Evolutionary conservation across 1,140 invertebrate species (phyloP).

Genomic region (Phymorhynchus buccinoides): DNA sequence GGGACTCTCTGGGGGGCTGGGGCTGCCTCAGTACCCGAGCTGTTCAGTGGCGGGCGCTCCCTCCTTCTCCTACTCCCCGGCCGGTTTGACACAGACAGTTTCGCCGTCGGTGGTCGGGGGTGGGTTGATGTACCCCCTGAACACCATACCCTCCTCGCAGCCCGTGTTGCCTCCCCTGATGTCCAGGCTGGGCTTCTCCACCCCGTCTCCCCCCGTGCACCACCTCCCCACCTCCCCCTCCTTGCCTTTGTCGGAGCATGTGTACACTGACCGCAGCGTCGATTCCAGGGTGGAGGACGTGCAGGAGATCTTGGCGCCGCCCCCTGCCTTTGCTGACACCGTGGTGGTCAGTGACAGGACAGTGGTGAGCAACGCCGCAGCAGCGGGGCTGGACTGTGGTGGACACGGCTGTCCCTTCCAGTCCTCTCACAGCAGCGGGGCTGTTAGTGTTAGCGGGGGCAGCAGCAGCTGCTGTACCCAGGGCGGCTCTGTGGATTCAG

Average conservation of each 20-base stretch:
- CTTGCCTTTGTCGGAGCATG: neutral
- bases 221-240: neutral
- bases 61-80: constrained; percentile 19
- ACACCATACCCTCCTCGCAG: neutral
- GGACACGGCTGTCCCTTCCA: neutral
- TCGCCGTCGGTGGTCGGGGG: neutral
- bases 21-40: neutral
- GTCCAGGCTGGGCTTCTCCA: constrained; percentile 1
- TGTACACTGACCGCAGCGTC: constrained; percentile 31
- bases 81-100: neutral
- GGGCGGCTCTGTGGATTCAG: too few species aligned
- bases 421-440: neutral
- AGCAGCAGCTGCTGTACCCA: constrained; percentile 1
- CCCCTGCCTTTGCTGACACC: neutral
- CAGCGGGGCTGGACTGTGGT: neutral
- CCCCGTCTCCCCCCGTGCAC: constrained; percentile 23
- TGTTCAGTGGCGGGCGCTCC: neutral
- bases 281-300: neutral
- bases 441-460: neutral
- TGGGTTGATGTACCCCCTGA: neutral
- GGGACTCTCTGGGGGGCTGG: constrained; percentile 25
- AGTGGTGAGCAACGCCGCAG: neutral
- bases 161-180: constrained; percentile 3
- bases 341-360: neutral
- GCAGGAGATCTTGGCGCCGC: constrained; percentile 11